Percentiles rank a stretch among this genome's conserved stretches.
Evolutionary conservation across 2,797 vertebrate species (phyloP).

Genomic region (Mormyrops attenuatus): DNA sequence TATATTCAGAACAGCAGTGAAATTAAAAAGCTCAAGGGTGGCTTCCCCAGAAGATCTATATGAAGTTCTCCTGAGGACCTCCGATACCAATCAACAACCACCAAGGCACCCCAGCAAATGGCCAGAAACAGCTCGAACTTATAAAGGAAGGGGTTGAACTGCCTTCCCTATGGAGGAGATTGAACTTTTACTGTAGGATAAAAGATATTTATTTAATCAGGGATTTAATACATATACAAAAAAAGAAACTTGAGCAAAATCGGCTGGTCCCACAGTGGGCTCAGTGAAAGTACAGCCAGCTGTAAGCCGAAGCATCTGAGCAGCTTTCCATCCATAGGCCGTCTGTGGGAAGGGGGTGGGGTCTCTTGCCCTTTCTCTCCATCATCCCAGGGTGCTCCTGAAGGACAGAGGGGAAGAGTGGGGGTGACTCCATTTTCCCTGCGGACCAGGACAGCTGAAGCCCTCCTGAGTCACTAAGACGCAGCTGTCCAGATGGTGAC

Average conservation of each 20-base stretch:
- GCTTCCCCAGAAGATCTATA: neutral
- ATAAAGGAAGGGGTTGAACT: neutral
- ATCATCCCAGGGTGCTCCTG: constrained; percentile 3
- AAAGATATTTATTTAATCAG: neutral
- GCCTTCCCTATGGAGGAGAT: neutral
- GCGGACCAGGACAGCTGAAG: constrained; percentile 22
- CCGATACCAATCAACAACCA: neutral
- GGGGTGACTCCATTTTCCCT: neutral
- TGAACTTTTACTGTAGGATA: neutral
- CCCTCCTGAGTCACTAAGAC: constrained; percentile 27
- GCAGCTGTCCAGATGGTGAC: constrained; percentile 49
- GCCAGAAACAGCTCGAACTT: neutral
- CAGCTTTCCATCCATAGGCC: neutral
- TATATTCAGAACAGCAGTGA: neutral
- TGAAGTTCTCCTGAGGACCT: neutral
- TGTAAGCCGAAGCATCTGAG: neutral
- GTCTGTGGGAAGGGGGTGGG: neutral
- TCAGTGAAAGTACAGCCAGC: neutral
- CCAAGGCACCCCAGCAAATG: neutral
- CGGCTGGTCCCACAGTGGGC: neutral
- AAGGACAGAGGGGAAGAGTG: neutral
- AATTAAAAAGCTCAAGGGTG: neutral
- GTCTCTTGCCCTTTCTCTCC: neutral
- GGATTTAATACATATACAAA: neutral
- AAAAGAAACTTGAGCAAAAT: neutral